Conservation (phyloP, 2,797 vertebrate genomes). For the Eleutherodactylus coqui region DNA sequence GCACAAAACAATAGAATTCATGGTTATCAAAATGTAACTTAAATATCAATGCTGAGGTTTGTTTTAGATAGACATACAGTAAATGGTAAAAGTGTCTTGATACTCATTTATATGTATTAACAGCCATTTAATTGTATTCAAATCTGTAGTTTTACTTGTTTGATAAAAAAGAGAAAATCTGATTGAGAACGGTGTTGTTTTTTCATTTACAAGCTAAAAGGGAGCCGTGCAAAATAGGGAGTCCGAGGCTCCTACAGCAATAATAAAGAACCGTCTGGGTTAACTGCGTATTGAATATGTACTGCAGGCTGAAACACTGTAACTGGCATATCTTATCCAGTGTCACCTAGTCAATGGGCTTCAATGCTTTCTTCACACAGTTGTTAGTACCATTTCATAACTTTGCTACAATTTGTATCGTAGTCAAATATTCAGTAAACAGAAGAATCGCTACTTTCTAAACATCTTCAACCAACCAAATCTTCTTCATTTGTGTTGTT, state of each 20-base stretch:
- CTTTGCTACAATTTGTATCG: neutral
- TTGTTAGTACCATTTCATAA: neutral
- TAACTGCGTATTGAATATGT: slow-evolving; percentile 25
- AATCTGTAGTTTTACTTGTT: slow-evolving; percentile 54
- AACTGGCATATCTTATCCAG: neutral
- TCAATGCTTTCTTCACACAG: neutral
- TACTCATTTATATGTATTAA: slow-evolving; percentile 57
- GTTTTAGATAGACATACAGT: slow-evolving; percentile 58
- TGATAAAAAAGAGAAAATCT: slow-evolving; percentile 42
- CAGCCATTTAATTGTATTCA: slow-evolving; percentile 49
- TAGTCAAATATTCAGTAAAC: neutral
- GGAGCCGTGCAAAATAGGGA: slow-evolving; percentile 11
- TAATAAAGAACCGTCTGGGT: slow-evolving; percentile 16
- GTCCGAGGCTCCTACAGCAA: slow-evolving; percentile 21
- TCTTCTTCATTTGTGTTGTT: neutral
- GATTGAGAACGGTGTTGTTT: slow-evolving; percentile 46
- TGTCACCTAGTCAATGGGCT: slow-evolving; percentile 6
- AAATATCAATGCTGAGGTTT: slow-evolving; percentile 48
- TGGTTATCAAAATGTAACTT: slow-evolving; percentile 22
- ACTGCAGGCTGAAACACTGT: slow-evolving; percentile 12
- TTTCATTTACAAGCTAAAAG: neutral
- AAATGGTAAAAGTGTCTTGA: slow-evolving; percentile 53
- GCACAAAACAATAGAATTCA: slow-evolving; percentile 36
- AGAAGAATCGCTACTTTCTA: neutral
- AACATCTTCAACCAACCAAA: neutral